Percentiles rank a stretch among this genome's conserved stretches.
Evolutionary conservation across 1,140 invertebrate genomes (phyloP).

Genomic region (Paramacrobiotus metropolitanus): DNA sequence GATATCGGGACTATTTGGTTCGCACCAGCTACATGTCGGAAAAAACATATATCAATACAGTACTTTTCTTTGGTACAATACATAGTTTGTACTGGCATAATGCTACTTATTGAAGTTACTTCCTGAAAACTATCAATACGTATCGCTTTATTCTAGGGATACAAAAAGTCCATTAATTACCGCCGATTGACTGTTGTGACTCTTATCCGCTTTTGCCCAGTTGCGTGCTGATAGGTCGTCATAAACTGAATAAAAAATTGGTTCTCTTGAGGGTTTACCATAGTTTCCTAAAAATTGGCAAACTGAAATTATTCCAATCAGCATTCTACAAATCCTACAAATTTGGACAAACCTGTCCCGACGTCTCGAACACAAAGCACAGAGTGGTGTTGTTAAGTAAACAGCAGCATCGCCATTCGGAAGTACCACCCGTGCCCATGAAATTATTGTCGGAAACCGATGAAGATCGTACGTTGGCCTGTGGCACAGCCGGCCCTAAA

Average conservation of each 20-base stretch:
- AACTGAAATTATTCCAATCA: not conserved
- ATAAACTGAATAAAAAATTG: conserved; percentile 93
- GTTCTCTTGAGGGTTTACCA: conserved; percentile 78
- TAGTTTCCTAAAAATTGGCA: conserved; percentile 53
- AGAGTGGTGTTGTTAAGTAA: conserved; percentile 74
- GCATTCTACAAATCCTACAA: not conserved
- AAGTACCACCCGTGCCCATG: conserved; percentile 79
- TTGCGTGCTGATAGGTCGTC: conserved; percentile 94
- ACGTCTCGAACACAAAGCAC: conserved; percentile 87
- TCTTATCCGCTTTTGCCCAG: conserved; percentile 70
- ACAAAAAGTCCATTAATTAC: no score
- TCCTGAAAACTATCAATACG: no score
- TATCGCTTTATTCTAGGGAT: no score
- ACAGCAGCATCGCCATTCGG: conserved; percentile 93
- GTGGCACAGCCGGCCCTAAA: conserved; percentile 80
- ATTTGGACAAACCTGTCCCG: conserved; percentile 40
- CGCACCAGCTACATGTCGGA: conserved; percentile 34
- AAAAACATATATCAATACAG: conserved; percentile 13
- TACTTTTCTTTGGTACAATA: no score
- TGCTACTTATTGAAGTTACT: no score
- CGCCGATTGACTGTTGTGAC: conserved; percentile 91
- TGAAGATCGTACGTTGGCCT: conserved; percentile 55
- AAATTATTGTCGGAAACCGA: conserved; percentile 80
- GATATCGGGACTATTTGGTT: conserved; percentile 26
- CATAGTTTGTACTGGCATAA: no score